These are phyloP conservation scores for Cephalopterus ornatus DNA, from an alignment of 2,113 vertebrate genomes.

Conservation along the genomic window DNA sequence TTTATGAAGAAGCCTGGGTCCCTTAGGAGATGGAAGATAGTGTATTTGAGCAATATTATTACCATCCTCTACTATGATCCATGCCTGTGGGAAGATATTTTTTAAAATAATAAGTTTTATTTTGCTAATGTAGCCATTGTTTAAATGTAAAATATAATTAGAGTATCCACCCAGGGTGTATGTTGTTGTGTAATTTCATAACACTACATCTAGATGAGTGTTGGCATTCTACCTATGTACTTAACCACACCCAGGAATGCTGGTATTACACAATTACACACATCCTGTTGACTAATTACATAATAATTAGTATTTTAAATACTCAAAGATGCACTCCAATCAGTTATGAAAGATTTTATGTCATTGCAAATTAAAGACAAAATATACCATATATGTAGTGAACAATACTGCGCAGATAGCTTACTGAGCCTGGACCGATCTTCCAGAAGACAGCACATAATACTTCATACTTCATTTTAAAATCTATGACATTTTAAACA, in stretches of 20 bases:
- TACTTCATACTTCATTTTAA: neutral
- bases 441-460: neutral
- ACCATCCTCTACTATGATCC: neutral
- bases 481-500: neutral
- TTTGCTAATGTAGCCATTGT: constrained; percentile 57
- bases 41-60: neutral
- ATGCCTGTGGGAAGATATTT: constrained; percentile 6
- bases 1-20: neutral
- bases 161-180: constrained; percentile 44
- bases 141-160: constrained; percentile 68
- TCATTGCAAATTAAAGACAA: constrained; percentile 13
- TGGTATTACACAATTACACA: constrained; percentile 67
- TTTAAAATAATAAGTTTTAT: constrained; percentile 30
- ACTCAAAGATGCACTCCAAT: constrained; percentile 60
- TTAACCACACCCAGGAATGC: constrained; percentile 62
- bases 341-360: constrained; percentile 43
- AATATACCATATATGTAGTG: neutral
- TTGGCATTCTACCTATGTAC: constrained; percentile 58
- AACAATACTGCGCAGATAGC: neutral
- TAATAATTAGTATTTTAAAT: constrained; percentile 68
- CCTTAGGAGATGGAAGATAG: neutral
- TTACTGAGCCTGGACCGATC: neutral
- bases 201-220: constrained; percentile 53
- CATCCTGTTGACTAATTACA: constrained; percentile 71
- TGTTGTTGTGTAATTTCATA: constrained; percentile 62